These are phyloP conservation scores for Cardinalis cardinalis DNA, from an alignment of 2,113 vertebrate species.

Conservation along the genomic window DNA sequence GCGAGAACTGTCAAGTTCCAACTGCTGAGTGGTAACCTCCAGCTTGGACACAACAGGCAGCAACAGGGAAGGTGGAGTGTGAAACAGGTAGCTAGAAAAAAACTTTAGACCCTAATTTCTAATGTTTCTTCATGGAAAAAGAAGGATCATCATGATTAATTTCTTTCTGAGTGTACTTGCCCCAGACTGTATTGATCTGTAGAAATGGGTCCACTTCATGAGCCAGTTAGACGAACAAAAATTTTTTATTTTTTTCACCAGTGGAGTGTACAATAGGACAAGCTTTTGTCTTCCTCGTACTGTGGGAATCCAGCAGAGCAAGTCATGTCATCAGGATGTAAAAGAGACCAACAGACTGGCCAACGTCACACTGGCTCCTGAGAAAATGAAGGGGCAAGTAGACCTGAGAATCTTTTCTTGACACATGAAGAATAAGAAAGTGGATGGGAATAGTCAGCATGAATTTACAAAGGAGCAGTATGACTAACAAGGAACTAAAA, in stretches of 20 bases:
- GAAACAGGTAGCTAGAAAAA: not conserved
- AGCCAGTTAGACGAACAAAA: rapidly evolving
- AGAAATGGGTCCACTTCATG: not conserved
- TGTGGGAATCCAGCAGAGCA: not conserved
- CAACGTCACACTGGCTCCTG: not conserved
- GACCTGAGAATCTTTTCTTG: not conserved
- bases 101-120: rapidly evolving
- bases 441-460: not conserved
- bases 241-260: not conserved
- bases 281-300: not conserved
- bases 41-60: not conserved
- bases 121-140: not conserved
- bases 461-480: not conserved
- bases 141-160: not conserved
- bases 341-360: not conserved
- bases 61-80: not conserved
- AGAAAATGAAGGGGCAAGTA: not conserved
- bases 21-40: not conserved
- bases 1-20: not conserved
- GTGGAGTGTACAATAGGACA: not conserved
- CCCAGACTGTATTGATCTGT: not conserved
- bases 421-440: not conserved
- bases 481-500: not conserved
- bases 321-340: not conserved
- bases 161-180: not conserved